Evolutionary conservation across 30 jellyfish, hydroid and myxozoan genomes (phyloP), one percentile per base, ranked within the genome.

Genomic region (Pseudorhiza aurosa): DNA sequence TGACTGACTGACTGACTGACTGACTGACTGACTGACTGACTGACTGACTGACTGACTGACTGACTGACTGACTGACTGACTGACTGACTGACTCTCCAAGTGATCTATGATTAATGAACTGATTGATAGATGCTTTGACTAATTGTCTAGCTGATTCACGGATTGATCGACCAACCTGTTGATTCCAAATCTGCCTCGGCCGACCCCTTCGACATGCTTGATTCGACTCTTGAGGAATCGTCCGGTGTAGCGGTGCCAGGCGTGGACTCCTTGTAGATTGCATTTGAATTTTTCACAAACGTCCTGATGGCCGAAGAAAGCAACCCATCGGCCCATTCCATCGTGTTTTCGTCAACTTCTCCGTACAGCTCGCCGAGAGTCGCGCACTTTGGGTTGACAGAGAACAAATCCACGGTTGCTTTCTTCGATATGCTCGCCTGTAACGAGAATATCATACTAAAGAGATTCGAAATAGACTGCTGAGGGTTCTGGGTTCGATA

Each of bases 241-340:
- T 71, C 88, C 21, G 78, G 68, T 6, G 79, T 22, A 28, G 82
- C 40, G 7, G 36, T 58, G 12, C 30, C 70, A 12, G 96, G 10
- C 15, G 32, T 15, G 25, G 22, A 2, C 31, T 76, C 70, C 21
- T 58, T 60, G 19, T 21, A 4, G 8, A 15, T 32, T 0, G 45
- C 21, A n/a, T 26, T 46, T 19, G 64, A 26, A 8, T 58, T 47
- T 56, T 83, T 83, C 5, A 87, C 75, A 53, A 74, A 90, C 21
- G 29, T 33, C 69, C 97, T 67, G 44, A 90, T 62, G 21, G 91
- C 81, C 22, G 89, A 55, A 2, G 97, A 82, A 4, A 90, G 75
- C 27, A 90, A 29, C 11, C 97, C 97, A 50, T 90, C 97, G 5
- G 83, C 62, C 97, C 97, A 90, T 37, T 83, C 95, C 80, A 79